phyloP scores from a whole-genome alignment of 2,797 vertebrate genomes.

The Orestias chungarensis region DNA sequence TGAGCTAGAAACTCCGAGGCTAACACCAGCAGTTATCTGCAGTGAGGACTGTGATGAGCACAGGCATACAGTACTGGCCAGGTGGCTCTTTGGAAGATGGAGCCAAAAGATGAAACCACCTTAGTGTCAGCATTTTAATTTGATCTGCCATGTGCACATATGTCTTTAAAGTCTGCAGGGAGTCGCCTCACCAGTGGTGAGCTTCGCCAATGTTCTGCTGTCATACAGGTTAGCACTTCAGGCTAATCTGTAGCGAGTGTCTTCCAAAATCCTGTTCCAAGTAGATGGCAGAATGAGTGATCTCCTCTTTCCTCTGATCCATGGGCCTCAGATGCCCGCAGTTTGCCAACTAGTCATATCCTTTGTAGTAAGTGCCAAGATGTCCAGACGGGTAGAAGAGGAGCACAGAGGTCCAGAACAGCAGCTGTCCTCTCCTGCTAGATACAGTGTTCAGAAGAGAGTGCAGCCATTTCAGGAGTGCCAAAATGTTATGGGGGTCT shows the following conservation, averaged over 20 bases:
- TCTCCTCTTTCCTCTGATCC: slow-evolving; percentile 73
- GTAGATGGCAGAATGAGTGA: slow-evolving; percentile 76
- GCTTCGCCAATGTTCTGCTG: slow-evolving; percentile 66
- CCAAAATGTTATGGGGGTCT: slow-evolving; percentile 36
- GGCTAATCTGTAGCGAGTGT: slow-evolving; percentile 79
- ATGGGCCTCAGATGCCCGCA: slow-evolving; percentile 58
- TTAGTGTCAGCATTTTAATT: slow-evolving; percentile 79
- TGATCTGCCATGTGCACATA: slow-evolving; percentile 78
- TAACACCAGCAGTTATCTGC: slow-evolving; percentile 72
- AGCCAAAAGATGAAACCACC: slow-evolving; percentile 78
- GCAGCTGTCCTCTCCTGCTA: slow-evolving; percentile 46
- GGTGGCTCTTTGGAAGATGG: slow-evolving; percentile 73
- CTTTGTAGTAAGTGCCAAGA: slow-evolving; percentile 79
- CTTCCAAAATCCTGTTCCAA: slow-evolving; percentile 66
- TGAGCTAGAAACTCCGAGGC: slow-evolving; percentile 49
- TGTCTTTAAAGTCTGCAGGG: slow-evolving; percentile 78
- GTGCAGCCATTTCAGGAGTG: slow-evolving; percentile 42
- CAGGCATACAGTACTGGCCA: slow-evolving; percentile 64
- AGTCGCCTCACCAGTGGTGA: slow-evolving; percentile 72
- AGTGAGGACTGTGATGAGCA: slow-evolving; percentile 65
- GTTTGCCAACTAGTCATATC: slow-evolving; percentile 69
- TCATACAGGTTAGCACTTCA: slow-evolving; percentile 75
- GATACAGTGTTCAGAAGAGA: slow-evolving; percentile 34
- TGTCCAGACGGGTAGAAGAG: slow-evolving; percentile 72
- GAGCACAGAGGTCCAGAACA: slow-evolving; percentile 61